Conservation (phyloP, 2,888 invertebrate species). For the Encarsia formosa region DNA sequence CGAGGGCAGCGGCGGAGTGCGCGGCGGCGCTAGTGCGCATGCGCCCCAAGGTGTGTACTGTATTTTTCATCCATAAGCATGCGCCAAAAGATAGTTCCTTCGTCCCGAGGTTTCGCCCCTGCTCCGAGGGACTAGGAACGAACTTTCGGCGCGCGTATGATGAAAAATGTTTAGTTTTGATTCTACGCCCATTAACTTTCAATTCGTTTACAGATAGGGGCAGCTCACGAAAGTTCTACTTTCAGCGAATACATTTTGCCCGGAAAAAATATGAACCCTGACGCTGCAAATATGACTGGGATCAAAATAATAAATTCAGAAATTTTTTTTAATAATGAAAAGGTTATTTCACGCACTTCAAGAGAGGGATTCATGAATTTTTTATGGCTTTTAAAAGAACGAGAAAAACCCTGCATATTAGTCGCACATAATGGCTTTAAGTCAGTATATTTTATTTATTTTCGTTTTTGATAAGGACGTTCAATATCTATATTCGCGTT, state of each 20-base stretch:
- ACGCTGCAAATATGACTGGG: conserved; percentile 13
- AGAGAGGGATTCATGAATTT: conserved; percentile 10
- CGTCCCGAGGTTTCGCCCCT: no score
- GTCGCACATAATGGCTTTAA: conserved; percentile 12
- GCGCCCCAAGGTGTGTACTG: no score
- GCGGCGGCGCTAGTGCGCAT: no score
- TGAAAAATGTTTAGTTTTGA: not conserved
- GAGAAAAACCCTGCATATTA: not conserved
- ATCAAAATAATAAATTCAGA: conserved; percentile 8
- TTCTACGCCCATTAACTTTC: conserved; percentile 1
- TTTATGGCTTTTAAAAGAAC: conserved; percentile 6
- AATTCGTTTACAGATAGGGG: conserved; percentile 22
- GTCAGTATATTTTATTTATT: not conserved
- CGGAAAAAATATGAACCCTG: conserved; percentile 1
- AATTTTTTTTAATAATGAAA: conserved; percentile 7
- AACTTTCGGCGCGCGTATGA: not conserved
- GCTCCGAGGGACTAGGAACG: no score
- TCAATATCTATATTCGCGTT: not conserved
- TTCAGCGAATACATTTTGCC: conserved; percentile 25
- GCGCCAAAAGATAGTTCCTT: no score
- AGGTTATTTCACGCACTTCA: conserved; percentile 3
- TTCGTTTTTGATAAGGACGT: not conserved
- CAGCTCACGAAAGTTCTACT: not conserved
- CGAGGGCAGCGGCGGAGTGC: no score
- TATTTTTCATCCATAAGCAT: no score